These are phyloP conservation scores for Colostygia pectinataria DNA, from an alignment of 2,888 invertebrate genomes.

Conservation along the genomic window DNA sequence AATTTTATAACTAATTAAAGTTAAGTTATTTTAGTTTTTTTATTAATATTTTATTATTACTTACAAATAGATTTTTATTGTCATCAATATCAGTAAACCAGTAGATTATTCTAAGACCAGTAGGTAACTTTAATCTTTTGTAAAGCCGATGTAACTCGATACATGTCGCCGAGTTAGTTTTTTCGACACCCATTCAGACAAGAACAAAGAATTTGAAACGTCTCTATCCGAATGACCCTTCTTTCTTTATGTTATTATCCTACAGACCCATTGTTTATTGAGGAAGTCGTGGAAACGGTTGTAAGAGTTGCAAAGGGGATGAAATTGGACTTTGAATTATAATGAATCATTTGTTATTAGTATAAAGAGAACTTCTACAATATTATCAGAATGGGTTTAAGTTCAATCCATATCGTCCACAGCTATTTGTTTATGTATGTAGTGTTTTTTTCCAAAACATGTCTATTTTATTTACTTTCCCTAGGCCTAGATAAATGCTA, in stretches of 20 bases:
- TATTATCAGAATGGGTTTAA: too few species aligned
- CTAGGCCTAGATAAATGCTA: too few species aligned
- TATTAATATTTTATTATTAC: neutral
- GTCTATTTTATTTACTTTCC: too few species aligned
- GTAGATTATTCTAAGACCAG: too few species aligned
- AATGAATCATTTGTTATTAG: neutral
- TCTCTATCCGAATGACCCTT: constrained; percentile 30
- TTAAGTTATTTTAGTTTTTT: too few species aligned
- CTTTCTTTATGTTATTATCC: constrained; percentile 3
- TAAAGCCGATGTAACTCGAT: constrained; percentile 22
- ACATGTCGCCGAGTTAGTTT: constrained; percentile 17
- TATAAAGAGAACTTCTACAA: neutral
- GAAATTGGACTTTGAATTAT: constrained; percentile 16
- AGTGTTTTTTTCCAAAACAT: too few species aligned
- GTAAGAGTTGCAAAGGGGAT: constrained; percentile 7
- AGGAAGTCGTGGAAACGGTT: constrained; percentile 8
- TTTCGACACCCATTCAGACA: constrained; percentile 29
- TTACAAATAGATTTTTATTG: neutral
- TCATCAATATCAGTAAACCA: neutral
- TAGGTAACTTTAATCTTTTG: constrained; percentile 8
- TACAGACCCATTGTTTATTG: constrained; percentile 20
- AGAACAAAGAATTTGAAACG: constrained; percentile 27
- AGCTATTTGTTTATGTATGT: too few species aligned
- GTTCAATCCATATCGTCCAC: neutral
- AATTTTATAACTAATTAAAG: too few species aligned